Evolutionary conservation across 2,888 invertebrate species (phyloP).

Genomic region (Galerucella nymphaeae): DNA sequence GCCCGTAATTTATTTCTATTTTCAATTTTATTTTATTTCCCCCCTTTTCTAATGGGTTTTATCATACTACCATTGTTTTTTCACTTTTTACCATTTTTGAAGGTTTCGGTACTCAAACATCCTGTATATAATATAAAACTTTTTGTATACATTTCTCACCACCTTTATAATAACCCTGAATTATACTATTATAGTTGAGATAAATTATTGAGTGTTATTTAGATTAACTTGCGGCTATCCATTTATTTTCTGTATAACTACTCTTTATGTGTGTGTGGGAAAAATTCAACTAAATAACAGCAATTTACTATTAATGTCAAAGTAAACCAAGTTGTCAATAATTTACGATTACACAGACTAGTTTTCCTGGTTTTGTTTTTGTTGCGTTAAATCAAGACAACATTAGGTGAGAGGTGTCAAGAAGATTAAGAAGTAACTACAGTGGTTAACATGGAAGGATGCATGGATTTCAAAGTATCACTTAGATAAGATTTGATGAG

Average conservation of each 20-base stretch:
- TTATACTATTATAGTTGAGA: neutral
- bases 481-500: too few species aligned
- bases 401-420: neutral
- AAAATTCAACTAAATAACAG: conserved; percentile 2
- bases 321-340: neutral
- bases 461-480: too few species aligned
- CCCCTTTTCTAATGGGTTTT: too few species aligned
- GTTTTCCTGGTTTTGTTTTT: conserved; percentile 1
- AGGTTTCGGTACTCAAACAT: too few species aligned
- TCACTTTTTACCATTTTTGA: too few species aligned
- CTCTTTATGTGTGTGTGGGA: neutral
- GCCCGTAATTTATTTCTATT: too few species aligned
- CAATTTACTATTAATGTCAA: neutral
- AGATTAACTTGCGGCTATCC: conserved; percentile 3
- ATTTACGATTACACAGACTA: neutral
- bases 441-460: too few species aligned
- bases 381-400: neutral
- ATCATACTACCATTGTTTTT: too few species aligned
- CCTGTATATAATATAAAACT: too few species aligned
- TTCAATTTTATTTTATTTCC: too few species aligned
- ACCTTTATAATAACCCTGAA: neutral
- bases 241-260: conserved; percentile 12
- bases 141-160: neutral
- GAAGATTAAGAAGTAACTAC: too few species aligned
- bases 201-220: conserved; percentile 17